Evolutionary conservation across 1,140 invertebrate species (phyloP).

Genomic region (Drosophila triauraria): DNA sequence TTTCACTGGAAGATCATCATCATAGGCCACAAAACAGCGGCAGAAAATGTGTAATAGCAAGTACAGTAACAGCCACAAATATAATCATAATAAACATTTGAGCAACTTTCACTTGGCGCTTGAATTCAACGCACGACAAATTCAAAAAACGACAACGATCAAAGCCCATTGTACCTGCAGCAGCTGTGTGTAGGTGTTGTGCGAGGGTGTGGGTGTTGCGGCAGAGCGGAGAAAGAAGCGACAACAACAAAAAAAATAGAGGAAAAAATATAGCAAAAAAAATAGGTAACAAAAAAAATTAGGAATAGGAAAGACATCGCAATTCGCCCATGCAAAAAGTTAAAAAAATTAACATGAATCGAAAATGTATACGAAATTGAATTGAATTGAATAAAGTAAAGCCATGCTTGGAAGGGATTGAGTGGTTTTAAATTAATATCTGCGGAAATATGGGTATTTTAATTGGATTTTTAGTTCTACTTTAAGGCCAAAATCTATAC

Average conservation of each 20-base stretch:
- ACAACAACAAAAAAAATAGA: constrained; percentile 19
- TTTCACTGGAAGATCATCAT: background rate
- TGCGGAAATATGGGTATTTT: background rate
- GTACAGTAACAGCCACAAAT: constrained; percentile 35
- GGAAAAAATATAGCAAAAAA: constrained; percentile 9
- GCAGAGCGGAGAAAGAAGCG: constrained; percentile 30
- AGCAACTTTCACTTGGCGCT: constrained; percentile 83
- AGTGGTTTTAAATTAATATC: background rate
- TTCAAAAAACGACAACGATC: constrained; percentile 74
- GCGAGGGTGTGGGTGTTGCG: constrained; percentile 3
- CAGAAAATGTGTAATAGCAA: constrained; percentile 55
- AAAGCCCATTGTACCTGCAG: constrained; percentile 39
- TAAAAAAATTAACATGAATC: constrained; percentile 22
- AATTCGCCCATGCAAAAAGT: constrained; percentile 54
- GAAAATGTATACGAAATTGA: constrained; percentile 19
- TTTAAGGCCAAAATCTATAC: no score
- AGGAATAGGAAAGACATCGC: constrained; percentile 23
- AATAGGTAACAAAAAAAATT: constrained; percentile 19
- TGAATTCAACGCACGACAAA: constrained; percentile 83
- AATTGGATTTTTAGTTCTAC: no score
- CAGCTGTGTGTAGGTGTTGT: constrained; percentile 14
- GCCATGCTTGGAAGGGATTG: background rate
- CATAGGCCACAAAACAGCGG: background rate
- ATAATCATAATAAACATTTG: constrained; percentile 81
- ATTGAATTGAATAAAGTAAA: background rate